Conservation (phyloP, 1,140 invertebrate genomes). For the Coelopa frigida region DNA sequence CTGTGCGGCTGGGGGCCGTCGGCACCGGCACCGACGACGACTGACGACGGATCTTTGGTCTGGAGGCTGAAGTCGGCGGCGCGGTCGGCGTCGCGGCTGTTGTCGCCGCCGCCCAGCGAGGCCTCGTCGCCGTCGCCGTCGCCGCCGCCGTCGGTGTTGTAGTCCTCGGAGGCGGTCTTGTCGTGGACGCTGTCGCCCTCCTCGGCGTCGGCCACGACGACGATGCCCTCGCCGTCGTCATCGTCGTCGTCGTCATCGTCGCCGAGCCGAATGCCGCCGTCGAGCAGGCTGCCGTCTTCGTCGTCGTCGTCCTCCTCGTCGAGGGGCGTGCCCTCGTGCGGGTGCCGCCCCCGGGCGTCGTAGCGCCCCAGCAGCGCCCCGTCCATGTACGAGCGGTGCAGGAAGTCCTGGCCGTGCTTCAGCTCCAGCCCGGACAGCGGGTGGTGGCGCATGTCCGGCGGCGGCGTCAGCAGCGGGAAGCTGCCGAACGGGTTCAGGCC, state of each 20-base stretch:
- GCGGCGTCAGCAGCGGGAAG: conserved; percentile 66
- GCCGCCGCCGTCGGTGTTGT: conserved; percentile 32
- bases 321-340: conserved; percentile 36
- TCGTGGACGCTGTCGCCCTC: conserved; percentile 28
- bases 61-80: conserved; percentile 34
- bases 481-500: conserved; percentile 64
- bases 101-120: conserved; percentile 35
- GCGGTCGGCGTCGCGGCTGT: conserved; percentile 23
- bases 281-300: conserved; percentile 21
- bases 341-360: conserved; percentile 21
- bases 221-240: conserved; percentile 47
- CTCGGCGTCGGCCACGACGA: conserved; percentile 46
- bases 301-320: conserved; percentile 42
- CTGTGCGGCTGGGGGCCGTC: conserved; percentile 55
- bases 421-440: conserved; percentile 56
- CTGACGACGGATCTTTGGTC: conserved; percentile 43
- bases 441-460: conserved; percentile 62
- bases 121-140: conserved; percentile 31
- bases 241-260: conserved; percentile 50
- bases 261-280: conserved; percentile 49
- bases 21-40: conserved; percentile 49
- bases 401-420: conserved; percentile 56
- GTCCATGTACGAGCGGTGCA: conserved; percentile 44
- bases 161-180: conserved; percentile 25
- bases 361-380: conserved; percentile 36